These are phyloP conservation scores for Perodicticus potto DNA, from an alignment of 2,797 vertebrate species.

Conservation along the genomic window DNA sequence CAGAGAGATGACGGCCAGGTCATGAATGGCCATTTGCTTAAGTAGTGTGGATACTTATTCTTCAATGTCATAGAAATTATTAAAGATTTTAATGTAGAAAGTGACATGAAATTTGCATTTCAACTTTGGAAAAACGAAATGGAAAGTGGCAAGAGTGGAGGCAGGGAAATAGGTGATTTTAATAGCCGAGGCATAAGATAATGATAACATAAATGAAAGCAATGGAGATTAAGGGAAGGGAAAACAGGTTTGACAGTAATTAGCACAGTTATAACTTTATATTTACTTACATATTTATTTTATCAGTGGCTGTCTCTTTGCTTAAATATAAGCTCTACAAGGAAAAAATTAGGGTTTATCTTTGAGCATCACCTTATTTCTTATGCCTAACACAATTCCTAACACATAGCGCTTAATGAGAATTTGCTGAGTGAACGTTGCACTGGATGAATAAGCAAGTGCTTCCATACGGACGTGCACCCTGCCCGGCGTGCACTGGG, in stretches of 20 bases:
- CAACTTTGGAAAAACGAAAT: neutral
- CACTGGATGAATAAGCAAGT: neutral
- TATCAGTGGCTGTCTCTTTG: neutral
- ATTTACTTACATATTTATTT: slow-evolving; percentile 1
- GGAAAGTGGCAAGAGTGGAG: neutral
- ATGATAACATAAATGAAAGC: neutral
- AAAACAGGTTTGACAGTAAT: neutral
- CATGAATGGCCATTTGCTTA: neutral
- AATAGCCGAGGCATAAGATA: neutral
- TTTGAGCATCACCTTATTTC: neutral
- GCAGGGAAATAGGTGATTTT: neutral
- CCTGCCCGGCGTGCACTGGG: neutral
- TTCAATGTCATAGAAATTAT: neutral
- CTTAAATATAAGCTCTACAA: neutral
- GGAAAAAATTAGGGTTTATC: neutral
- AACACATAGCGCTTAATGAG: neutral
- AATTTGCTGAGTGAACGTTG: neutral
- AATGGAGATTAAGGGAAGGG: neutral
- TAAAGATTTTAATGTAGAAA: slow-evolving; percentile 9
- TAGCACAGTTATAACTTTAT: neutral
- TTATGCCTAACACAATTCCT: neutral
- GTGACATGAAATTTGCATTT: neutral
- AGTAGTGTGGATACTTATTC: neutral
- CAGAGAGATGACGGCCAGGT: neutral
- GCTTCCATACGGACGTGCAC: neutral